A percentile compares a stretch with the other conserved stretches of the same genome.
These are phyloP conservation scores for Tachysurus fulvidraco DNA, from an alignment of 2,113 vertebrate genomes.

Conservation along the genomic window DNA sequence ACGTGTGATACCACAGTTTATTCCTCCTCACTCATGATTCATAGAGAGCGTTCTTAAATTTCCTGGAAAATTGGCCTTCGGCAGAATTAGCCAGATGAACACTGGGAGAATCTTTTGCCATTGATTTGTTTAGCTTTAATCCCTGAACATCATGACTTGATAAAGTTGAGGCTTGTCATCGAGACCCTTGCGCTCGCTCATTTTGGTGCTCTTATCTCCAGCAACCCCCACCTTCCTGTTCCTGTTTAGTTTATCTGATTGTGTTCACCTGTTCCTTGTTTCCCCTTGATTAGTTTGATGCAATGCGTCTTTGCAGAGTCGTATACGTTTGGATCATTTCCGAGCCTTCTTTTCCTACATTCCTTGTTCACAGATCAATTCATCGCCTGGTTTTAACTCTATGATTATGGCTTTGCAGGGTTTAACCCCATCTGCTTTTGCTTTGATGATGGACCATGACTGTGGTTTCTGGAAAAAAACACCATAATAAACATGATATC, in stretches of 20 bases:
- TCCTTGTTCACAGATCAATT: background rate
- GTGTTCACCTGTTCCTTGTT: slow-evolving; percentile 10
- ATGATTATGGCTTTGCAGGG: background rate
- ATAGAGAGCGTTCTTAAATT: background rate
- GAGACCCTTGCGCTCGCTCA: background rate
- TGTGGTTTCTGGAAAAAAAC: background rate
- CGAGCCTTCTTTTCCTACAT: background rate
- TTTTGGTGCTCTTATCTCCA: background rate
- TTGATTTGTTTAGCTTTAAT: background rate
- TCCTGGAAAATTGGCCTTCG: background rate
- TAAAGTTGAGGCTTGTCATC: background rate
- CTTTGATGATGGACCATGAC: background rate
- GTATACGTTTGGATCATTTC: background rate
- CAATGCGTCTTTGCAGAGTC: background rate
- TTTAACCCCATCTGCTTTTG: background rate
- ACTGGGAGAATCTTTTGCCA: background rate
- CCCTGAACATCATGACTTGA: background rate
- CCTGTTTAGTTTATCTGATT: background rate
- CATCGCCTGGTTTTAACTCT: background rate
- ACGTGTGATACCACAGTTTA: background rate
- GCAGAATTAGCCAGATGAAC: background rate
- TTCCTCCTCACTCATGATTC: background rate
- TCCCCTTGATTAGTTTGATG: background rate
- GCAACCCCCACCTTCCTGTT: too few relatives aligned
- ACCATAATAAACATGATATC: background rate